Evolutionary conservation across 2,797 vertebrate species (phyloP).

Genomic region (Propithecus deckenii): DNA sequence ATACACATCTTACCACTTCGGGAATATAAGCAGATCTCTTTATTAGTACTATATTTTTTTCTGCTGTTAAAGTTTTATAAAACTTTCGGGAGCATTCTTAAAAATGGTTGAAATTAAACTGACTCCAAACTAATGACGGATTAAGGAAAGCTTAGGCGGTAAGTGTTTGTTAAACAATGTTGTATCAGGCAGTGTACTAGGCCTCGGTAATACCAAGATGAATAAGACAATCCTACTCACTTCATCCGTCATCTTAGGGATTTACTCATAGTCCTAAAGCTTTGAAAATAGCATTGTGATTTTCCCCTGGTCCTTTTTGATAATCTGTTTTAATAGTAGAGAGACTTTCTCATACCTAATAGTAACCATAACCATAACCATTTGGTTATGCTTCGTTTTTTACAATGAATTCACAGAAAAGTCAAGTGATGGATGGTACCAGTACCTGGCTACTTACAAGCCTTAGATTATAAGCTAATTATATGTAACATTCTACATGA

Average conservation of each 20-base stretch:
- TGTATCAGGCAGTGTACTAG: neutral
- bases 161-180: neutral
- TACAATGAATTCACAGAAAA: neutral
- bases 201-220: neutral
- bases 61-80: neutral
- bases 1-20: neutral
- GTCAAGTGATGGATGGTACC: neutral
- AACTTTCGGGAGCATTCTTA: neutral
- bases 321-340: neutral
- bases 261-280: neutral
- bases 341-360: neutral
- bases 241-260: neutral
- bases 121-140: neutral
- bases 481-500: fast-evolving
- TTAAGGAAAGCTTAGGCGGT: neutral
- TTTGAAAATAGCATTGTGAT: neutral
- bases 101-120: neutral
- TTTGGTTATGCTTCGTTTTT: neutral
- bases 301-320: neutral
- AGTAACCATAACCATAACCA: neutral
- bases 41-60: neutral
- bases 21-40: neutral
- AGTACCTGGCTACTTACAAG: neutral
- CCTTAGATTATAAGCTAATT: neutral
- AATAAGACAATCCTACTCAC: neutral